phyloP scores from a whole-genome alignment of 2,113 vertebrate genomes.

The Antechinus stuartii region DNA sequence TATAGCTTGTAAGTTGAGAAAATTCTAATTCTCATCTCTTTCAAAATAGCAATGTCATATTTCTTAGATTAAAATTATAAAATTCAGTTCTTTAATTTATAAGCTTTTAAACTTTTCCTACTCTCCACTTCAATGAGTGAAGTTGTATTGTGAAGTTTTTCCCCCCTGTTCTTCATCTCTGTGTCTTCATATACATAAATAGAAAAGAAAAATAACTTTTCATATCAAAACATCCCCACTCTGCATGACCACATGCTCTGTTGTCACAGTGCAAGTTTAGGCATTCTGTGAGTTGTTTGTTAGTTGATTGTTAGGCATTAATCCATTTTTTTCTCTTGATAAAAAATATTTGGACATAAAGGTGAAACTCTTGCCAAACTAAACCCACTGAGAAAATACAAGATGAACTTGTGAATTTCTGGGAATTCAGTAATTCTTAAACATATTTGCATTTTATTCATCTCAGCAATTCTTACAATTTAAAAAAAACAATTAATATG shows the following conservation, averaged over 20 bases:
- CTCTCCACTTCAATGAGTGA: neutral
- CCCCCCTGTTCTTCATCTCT: neutral
- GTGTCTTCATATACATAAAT: neutral
- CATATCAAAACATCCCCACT: neutral
- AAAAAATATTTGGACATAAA: neutral
- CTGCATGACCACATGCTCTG: neutral
- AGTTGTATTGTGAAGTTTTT: neutral
- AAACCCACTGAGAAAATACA: neutral
- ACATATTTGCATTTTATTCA: neutral
- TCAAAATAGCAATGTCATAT: neutral
- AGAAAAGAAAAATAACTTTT: neutral
- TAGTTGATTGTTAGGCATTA: neutral
- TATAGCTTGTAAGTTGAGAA: neutral
- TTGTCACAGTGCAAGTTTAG: neutral
- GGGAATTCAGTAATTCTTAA: neutral
- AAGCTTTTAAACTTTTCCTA: neutral
- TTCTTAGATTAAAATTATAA: neutral
- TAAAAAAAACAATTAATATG: neutral
- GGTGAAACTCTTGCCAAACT: neutral
- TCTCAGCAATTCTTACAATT: neutral
- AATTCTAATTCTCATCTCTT: neutral
- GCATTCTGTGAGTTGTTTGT: neutral
- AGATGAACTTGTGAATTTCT: neutral
- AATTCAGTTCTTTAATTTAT: neutral
- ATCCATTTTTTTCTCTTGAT: neutral